Evolutionary conservation across 2,113 vertebrate species (phyloP), one percentile per base, ranked within the genome.

Genomic region (Microtus ochrogaster): DNA sequence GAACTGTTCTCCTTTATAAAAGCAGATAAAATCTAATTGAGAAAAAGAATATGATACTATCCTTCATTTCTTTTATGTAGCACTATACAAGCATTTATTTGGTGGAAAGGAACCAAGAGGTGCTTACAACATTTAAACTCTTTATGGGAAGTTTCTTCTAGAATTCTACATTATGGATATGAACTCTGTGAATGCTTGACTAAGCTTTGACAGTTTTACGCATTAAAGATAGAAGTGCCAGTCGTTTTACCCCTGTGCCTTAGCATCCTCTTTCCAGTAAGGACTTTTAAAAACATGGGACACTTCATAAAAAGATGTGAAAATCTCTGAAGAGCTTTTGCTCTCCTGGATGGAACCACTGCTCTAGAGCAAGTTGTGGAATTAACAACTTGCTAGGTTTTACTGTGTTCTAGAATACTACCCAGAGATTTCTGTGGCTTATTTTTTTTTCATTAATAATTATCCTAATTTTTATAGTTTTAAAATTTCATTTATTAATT

Each of bases 21-120:
- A 98, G 95, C 63, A 98, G 95, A 96, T 96, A 17, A 63, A 97
- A 98, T 98, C 89, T 93, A 98, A 98, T 97, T 97, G 98, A 74
- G 61, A 96, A 96, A 39, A 96, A 95, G 90, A 91, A 88, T 87
- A 82, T 39, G 97, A 88, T 97, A 98, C 95, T 96, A 97, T 63
- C 41, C 30, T 96, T 74, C 74, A 73, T 82, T 96, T 49, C 65
- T 96, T 79, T 61, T 70, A 88, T 96, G 44, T 88, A 13, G 52
- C 33, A 24, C 30, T 90, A 96, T 90, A 94, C 61, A 90, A 55
- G 83, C 44, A 76, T 94, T 96, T 85, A 84, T 94, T 87, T 96
- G 73, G 84, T 65, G 49, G 21, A 85, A 78, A 86, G 10, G 28
- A 96, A 92, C 63, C 63, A 73, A 93, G 95, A 93, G 47, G 36